phyloP scores from a whole-genome alignment of 2,113 vertebrate genomes.

The Crotalus tigris region DNA sequence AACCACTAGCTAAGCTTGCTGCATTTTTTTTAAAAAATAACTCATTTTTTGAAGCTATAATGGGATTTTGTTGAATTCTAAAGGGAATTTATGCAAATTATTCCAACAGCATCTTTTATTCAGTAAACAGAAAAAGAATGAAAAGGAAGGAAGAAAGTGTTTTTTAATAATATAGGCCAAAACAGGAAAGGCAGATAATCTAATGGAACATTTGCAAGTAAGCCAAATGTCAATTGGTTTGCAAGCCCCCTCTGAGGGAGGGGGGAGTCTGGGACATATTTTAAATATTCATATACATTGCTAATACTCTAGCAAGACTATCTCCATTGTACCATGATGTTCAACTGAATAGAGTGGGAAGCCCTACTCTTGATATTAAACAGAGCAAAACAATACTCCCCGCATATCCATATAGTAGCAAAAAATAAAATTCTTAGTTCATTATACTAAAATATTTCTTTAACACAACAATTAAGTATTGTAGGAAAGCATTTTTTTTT shows the following conservation, averaged over 20 bases:
- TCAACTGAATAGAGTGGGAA: not conserved
- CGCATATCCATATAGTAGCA: not conserved
- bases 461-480: not conserved
- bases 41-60: not conserved
- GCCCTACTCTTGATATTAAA: no score
- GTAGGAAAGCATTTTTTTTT: not conserved
- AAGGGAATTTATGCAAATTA: slow-evolving; percentile 31
- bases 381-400: not conserved
- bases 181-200: not conserved
- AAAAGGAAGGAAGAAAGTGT: slow-evolving; percentile 1
- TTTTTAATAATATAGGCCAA: slow-evolving; percentile 19
- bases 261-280: not conserved
- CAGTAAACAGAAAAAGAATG: slow-evolving; percentile 20
- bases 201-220: not conserved
- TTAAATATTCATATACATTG: not conserved
- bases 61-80: slow-evolving; percentile 16
- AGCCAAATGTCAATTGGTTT: not conserved
- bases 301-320: not conserved
- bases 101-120: slow-evolving; percentile 22
- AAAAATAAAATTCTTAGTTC: not conserved
- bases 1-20: slow-evolving; percentile 17
- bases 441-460: not conserved
- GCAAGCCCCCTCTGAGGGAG: not conserved
- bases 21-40: slow-evolving; percentile 2
- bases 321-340: not conserved